Percentiles rank a stretch among this genome's conserved stretches.
Conservation (phyloP, 2,888 invertebrate species). For the Rhingia rostrata region DNA sequence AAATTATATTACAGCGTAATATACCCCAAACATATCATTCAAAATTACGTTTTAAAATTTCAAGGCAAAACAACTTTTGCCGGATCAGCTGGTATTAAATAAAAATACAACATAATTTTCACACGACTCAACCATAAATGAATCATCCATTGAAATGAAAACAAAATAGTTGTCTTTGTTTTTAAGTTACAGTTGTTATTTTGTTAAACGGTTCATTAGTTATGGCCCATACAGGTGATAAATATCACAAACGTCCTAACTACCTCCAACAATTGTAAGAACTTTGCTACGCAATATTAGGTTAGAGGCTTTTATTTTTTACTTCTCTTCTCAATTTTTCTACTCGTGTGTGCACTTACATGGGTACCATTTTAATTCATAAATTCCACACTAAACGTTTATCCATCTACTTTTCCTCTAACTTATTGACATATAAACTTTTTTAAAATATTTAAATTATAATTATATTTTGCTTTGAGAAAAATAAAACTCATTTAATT, state of each 20-base stretch:
- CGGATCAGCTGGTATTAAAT: too few species aligned
- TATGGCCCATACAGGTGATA: background rate
- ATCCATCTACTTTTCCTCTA: background rate
- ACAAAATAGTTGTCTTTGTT: background rate
- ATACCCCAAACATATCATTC: too few species aligned
- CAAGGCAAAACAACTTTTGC: too few species aligned
- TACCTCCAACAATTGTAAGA: background rate
- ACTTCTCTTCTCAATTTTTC: background rate
- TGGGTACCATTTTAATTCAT: background rate
- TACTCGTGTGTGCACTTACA: background rate
- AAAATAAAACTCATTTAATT: conserved; percentile 30
- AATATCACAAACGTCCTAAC: background rate
- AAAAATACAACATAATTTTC: too few species aligned
- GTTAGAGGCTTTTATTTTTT: conserved; percentile 6
- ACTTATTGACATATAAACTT: background rate
- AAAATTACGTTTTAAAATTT: too few species aligned
- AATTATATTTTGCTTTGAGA: background rate
- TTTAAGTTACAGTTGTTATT: background rate
- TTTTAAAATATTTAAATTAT: background rate
- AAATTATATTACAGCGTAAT: too few species aligned
- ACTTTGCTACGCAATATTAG: background rate
- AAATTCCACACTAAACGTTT: background rate
- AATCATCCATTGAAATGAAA: too few species aligned
- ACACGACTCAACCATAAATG: too few species aligned
- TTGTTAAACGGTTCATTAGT: background rate